Evolutionary conservation across 2,888 invertebrate genomes (phyloP).

Genomic region (Timandra comae): DNA sequence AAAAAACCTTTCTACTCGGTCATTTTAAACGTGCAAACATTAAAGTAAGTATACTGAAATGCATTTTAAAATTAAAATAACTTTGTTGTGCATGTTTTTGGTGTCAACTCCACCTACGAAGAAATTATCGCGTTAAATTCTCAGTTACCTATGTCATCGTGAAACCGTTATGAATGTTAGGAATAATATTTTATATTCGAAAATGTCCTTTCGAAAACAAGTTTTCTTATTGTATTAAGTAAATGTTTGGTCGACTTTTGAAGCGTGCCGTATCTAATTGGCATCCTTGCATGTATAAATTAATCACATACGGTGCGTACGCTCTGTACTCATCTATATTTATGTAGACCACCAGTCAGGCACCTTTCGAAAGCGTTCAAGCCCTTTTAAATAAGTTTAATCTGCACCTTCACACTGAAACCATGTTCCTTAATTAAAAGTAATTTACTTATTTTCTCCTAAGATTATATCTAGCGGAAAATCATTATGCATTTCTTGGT

Average conservation of each 20-base stretch:
- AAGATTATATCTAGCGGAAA: constrained; percentile 1
- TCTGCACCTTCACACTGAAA: constrained; percentile 48
- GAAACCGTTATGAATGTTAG: constrained; percentile 42
- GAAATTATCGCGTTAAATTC: constrained; percentile 46
- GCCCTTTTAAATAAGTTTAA: constrained; percentile 42
- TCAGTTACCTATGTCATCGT: constrained; percentile 44
- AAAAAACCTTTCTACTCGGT: too few species aligned
- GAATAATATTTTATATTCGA: constrained; percentile 32
- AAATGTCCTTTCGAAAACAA: constrained; percentile 46
- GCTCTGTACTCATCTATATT: too few species aligned
- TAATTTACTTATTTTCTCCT: constrained; percentile 50
- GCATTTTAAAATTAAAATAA: constrained; percentile 11
- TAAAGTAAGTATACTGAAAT: not conserved
- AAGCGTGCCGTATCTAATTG: constrained; percentile 61
- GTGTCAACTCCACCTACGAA: constrained; percentile 42
- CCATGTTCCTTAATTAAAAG: constrained; percentile 41
- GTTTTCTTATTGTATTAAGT: constrained; percentile 39
- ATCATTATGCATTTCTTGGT: too few species aligned
- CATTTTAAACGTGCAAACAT: too few species aligned
- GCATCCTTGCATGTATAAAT: constrained; percentile 63
- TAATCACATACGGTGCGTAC: constrained; percentile 36
- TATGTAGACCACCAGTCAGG: constrained; percentile 42
- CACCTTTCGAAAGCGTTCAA: constrained; percentile 48
- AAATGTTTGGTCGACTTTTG: constrained; percentile 29
- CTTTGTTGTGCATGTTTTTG: constrained; percentile 26